These are phyloP conservation scores for Lithophane semibrunnea DNA, from an alignment of 2,888 invertebrate genomes.

Conservation along the genomic window DNA sequence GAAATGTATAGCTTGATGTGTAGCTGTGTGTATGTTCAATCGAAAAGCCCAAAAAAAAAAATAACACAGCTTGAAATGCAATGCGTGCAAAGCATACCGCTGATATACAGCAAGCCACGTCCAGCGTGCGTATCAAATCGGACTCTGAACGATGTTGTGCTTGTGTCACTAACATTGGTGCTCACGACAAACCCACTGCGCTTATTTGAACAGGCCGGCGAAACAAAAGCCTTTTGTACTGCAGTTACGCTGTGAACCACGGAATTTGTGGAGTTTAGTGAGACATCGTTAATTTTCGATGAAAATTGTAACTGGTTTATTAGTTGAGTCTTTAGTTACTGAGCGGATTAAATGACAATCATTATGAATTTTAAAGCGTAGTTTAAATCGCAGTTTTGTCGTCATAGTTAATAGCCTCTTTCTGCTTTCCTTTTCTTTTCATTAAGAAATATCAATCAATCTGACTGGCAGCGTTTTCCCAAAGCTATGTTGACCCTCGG, in stretches of 20 bases:
- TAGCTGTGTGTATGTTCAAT: too few relatives aligned
- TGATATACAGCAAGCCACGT: conserved; percentile 27
- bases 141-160: conserved; percentile 50
- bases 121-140: conserved; percentile 63
- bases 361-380: not conserved
- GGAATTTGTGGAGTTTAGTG: conserved; percentile 23
- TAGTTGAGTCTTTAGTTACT: not conserved
- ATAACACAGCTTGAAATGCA: conserved; percentile 11
- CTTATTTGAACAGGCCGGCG: conserved; percentile 33
- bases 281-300: conserved; percentile 22
- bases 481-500: too few relatives aligned
- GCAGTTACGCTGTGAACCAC: conserved; percentile 13
- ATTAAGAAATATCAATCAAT: not conserved
- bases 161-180: conserved; percentile 52
- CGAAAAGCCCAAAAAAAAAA: conserved; percentile 14
- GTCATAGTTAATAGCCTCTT: not conserved
- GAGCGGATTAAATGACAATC: not conserved
- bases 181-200: conserved; percentile 55
- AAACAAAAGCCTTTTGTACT: conserved; percentile 56
- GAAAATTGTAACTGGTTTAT: conserved; percentile 4
- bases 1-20: too few relatives aligned
- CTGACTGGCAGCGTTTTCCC: too few relatives aligned
- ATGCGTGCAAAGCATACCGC: conserved; percentile 17
- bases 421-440: not conserved
- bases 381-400: not conserved